Evolutionary conservation across 2,888 invertebrate genomes (phyloP).

Genomic region (Hypercompe scribonia): DNA sequence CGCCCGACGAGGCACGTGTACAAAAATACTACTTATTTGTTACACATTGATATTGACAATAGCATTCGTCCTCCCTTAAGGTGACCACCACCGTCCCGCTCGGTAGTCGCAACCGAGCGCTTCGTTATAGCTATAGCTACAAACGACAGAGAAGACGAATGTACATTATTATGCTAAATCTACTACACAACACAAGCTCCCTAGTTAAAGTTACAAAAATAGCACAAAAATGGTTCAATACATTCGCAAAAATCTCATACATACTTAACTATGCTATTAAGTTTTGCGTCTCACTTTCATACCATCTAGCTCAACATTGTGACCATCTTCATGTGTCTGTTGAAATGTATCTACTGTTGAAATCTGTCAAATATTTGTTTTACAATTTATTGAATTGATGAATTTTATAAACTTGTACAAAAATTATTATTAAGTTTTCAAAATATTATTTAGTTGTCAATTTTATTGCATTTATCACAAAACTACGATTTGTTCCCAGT

Average conservation of each 20-base stretch:
- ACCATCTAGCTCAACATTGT: slow-evolving; percentile 44
- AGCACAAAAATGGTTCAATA: slow-evolving; percentile 82
- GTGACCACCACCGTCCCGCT: background rate
- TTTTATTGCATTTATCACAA: slow-evolving; percentile 86
- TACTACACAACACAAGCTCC: slow-evolving; percentile 83
- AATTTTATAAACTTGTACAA: slow-evolving; percentile 78
- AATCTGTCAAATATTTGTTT: slow-evolving; percentile 55
- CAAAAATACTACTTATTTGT: slow-evolving; percentile 75
- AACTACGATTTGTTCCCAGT: slow-evolving; percentile 39
- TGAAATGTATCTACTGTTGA: slow-evolving; percentile 50
- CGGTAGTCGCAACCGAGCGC: background rate
- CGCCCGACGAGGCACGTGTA: slow-evolving; percentile 58
- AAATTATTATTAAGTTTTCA: slow-evolving; percentile 73
- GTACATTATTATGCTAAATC: slow-evolving; percentile 68
- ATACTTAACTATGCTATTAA: slow-evolving; percentile 75
- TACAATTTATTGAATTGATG: slow-evolving; percentile 56
- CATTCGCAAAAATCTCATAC: slow-evolving; percentile 78
- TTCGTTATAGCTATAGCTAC: slow-evolving; percentile 29
- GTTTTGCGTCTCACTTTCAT: slow-evolving; percentile 68
- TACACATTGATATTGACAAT: slow-evolving; percentile 67
- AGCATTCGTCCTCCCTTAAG: slow-evolving; percentile 65
- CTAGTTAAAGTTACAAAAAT: slow-evolving; percentile 81
- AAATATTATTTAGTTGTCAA: slow-evolving; percentile 77
- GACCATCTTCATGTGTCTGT: slow-evolving; percentile 39
- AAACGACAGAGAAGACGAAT: slow-evolving; percentile 66